Conservation (phyloP, 1,140 invertebrate species). For the Limonius californicus region DNA sequence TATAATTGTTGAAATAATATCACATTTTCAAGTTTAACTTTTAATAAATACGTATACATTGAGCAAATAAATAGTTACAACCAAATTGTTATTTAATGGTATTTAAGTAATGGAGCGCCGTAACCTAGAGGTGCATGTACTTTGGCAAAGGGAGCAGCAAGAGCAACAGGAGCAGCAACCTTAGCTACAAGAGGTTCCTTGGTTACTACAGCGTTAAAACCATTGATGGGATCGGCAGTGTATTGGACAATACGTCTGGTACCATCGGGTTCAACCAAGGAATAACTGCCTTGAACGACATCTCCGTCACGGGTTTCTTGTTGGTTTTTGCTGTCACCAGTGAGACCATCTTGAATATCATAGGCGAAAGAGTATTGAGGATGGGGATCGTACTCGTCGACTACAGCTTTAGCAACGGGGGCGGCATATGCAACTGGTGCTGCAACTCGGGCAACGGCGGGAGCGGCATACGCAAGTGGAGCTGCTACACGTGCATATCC, state of each 20-base stretch:
- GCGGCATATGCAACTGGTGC: background rate
- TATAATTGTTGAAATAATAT: too few relatives aligned
- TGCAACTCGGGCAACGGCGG: slow-evolving; percentile 17
- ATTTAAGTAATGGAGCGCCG: slow-evolving; percentile 32
- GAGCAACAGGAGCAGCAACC: background rate
- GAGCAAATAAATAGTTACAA: background rate
- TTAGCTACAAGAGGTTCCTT: slow-evolving; percentile 34
- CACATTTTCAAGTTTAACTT: too few relatives aligned
- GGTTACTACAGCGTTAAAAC: slow-evolving; percentile 50
- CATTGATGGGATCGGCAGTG: slow-evolving; percentile 56
- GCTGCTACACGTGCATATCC: slow-evolving; percentile 27
- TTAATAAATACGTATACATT: background rate
- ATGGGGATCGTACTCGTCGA: slow-evolving; percentile 52
- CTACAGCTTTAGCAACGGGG: slow-evolving; percentile 32
- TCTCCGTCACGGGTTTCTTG: slow-evolving; percentile 53
- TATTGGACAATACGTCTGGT: slow-evolving; percentile 62
- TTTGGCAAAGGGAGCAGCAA: slow-evolving; percentile 31
- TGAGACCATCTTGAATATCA: slow-evolving; percentile 57
- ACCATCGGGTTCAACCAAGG: slow-evolving; percentile 62
- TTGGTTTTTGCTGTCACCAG: slow-evolving; percentile 60
- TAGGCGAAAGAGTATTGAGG: slow-evolving; percentile 60
- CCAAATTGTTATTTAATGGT: slow-evolving; percentile 16
- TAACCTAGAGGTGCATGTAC: slow-evolving; percentile 34
- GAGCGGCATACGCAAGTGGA: slow-evolving; percentile 19
- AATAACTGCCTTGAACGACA: slow-evolving; percentile 50